These are phyloP conservation scores for Cichladusa arquata DNA, from an alignment of 2,113 vertebrate genomes.

Conservation along the genomic window DNA sequence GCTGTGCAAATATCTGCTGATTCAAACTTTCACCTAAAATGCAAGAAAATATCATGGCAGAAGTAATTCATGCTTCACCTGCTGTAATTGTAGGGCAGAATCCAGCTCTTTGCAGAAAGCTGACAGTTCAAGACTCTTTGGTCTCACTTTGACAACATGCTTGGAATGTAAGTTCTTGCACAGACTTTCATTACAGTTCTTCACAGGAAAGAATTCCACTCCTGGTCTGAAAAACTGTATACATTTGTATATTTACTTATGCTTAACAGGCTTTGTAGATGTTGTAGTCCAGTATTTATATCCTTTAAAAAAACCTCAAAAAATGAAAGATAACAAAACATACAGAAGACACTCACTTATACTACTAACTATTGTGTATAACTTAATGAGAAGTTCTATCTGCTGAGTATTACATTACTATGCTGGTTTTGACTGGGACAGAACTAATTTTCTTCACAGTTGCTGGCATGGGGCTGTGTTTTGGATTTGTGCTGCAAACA, in stretches of 20 bases:
- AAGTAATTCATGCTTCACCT: not conserved
- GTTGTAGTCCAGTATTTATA: not conserved
- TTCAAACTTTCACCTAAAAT: constrained; percentile 1
- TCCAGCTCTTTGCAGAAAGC: not conserved
- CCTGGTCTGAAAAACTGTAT: not conserved
- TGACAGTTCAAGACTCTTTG: not conserved
- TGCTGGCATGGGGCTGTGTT: not conserved
- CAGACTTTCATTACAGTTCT: not conserved
- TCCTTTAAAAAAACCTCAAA: too few relatives aligned
- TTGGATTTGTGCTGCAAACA: not conserved
- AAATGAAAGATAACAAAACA: not conserved
- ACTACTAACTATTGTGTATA: not conserved
- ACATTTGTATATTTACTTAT: not conserved
- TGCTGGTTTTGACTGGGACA: not conserved
- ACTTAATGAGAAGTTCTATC: not conserved
- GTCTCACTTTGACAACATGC: not conserved
- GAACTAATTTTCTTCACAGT: not conserved
- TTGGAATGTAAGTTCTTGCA: not conserved
- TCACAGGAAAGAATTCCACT: not conserved
- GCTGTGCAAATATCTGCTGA: not conserved
- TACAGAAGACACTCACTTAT: not conserved
- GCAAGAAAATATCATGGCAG: not conserved
- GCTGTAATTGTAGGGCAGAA: not conserved
- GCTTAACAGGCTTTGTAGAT: not conserved
- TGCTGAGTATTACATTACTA: not conserved